Evolutionary conservation across 2,113 vertebrate genomes (phyloP), one percentile per base, ranked within the genome.

Genomic region (Catharus fuscescens): DNA sequence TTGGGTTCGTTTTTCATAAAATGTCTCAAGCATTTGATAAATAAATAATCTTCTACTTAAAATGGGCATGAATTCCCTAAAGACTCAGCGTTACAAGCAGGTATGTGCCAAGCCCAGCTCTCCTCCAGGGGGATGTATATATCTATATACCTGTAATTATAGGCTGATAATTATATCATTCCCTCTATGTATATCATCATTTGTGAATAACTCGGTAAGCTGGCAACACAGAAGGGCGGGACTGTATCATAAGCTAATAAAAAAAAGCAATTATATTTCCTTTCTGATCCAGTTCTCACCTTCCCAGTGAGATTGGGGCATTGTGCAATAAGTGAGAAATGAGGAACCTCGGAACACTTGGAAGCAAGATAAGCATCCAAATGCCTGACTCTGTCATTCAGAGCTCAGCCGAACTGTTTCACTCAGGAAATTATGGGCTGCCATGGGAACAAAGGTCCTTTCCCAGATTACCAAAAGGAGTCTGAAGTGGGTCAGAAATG

Each of bases 131-230:
- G 96, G 96, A 97, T 98, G 97, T 78, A 88, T 94, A 95, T 97
- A 96, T 93, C 95, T 95, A 92, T 97, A 96, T 97, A 98, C 95
- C 96, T 97, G 91, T 98, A 98, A 98, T 98, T 98, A 98, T 94
- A 97, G 97, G 97, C 96, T 90, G 97, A 98, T 98, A 98, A 98
- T 98, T 98, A 98, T 97, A 98, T 98, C 98, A 98, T 98, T 98
- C 97, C 81, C 97, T 97, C 97, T 80, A 96, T 52, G 86, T 95
- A 97, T 97, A 98, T 98, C 97, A 98, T 98, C 96, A 94, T 97
- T 97, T 97, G 96, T 95, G 97, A 98, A 97, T 96, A 97, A 95
- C 94, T 97, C 95, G 79, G 96, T 97, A 97, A 97, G 96, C 94
- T 98, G 98, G 97, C 97, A 98, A 96, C 93, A 80, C 53, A 89